These are phyloP conservation scores for Chorisops tibialis DNA, from an alignment of 2,888 invertebrate species.

Conservation along the genomic window DNA sequence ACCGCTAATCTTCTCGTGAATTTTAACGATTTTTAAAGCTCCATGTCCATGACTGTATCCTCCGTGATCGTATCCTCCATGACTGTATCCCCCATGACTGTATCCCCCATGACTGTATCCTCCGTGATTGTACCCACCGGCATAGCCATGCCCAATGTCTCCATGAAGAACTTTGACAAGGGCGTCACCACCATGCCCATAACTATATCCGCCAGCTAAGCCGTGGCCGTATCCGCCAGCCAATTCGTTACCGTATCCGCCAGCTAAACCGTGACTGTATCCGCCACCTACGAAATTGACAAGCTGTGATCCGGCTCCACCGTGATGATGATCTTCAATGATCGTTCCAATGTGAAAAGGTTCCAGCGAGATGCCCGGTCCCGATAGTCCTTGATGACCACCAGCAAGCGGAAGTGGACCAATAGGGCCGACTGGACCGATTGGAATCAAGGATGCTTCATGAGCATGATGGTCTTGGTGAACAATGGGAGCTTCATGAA, in stretches of 20 bases:
- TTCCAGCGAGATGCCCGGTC: neutral
- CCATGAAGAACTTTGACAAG: no score
- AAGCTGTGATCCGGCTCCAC: neutral
- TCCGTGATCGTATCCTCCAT: neutral
- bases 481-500: slow-evolving; percentile 4
- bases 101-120: neutral
- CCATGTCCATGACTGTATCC: neutral
- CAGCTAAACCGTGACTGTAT: neutral
- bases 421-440: neutral
- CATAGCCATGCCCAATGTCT: neutral
- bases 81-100: neutral
- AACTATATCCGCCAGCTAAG: neutral
- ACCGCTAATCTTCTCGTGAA: slow-evolving; percentile 6
- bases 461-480: neutral
- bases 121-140: neutral
- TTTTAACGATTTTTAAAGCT: slow-evolving; percentile 7
- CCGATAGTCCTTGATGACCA: neutral
- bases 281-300: neutral
- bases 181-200: neutral
- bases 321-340: slow-evolving; percentile 2
- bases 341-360: slow-evolving; percentile 18
- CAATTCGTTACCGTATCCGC: no score
- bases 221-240: slow-evolving; percentile 4
- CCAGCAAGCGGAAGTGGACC: neutral
- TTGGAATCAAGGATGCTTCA: neutral